Conservation (phyloP, 2,797 vertebrate genomes). For the Gallinago stenura region DNA sequence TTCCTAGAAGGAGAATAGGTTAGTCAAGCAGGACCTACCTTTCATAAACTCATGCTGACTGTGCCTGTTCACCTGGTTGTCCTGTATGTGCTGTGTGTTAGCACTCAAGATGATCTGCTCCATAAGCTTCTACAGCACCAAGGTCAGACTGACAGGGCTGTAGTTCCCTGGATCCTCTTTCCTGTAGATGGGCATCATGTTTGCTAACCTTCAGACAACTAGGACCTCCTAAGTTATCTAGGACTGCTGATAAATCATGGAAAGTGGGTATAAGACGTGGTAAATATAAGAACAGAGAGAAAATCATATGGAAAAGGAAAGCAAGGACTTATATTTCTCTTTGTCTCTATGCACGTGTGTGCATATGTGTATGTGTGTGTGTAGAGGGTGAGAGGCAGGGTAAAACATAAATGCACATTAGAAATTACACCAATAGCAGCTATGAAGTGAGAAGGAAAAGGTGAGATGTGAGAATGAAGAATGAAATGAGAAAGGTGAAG, state of each 20-base stretch:
- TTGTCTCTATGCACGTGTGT: neutral
- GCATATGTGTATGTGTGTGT: fast-evolving
- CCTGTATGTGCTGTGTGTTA: neutral
- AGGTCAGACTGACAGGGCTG: neutral
- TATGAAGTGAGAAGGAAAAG: neutral
- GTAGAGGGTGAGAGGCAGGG: fast-evolving
- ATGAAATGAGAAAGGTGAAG: neutral
- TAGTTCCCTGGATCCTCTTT: neutral
- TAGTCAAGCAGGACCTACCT: neutral
- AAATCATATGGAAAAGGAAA: neutral
- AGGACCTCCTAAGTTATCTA: neutral
- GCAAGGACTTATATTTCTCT: neutral
- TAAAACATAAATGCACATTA: neutral
- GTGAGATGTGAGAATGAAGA: neutral
- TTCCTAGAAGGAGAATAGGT: neutral
- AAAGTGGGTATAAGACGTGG: neutral
- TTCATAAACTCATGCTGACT: neutral
- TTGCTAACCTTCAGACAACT: neutral
- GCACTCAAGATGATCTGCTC: neutral
- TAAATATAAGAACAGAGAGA: neutral
- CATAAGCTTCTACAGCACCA: neutral
- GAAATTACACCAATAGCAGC: neutral
- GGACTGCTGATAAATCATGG: neutral
- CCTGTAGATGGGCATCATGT: neutral
- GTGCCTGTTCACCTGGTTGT: neutral